phyloP scores from a whole-genome alignment of 2,797 vertebrate genomes.

The Peromyscus attwateri region DNA sequence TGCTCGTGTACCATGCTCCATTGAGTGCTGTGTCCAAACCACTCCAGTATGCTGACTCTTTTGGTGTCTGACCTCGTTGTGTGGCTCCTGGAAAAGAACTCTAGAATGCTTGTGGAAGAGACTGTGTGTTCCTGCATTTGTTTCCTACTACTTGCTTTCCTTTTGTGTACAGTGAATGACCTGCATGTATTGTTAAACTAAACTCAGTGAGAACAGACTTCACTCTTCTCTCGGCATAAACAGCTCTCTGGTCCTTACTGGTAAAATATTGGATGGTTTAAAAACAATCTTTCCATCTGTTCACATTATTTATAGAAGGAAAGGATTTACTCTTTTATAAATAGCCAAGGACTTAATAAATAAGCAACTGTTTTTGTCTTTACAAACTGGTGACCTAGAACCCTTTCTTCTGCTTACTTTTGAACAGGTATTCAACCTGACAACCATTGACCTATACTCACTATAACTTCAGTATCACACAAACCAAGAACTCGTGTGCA shows the following conservation, averaged over 20 bases:
- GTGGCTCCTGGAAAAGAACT: neutral
- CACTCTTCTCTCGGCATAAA: slow-evolving; percentile 55
- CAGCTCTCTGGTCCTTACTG: slow-evolving; percentile 67
- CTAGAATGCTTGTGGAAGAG: neutral
- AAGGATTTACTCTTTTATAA: slow-evolving; percentile 55
- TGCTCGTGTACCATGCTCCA: neutral
- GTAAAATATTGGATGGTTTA: slow-evolving; percentile 72
- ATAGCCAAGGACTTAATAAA: neutral
- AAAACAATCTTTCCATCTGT: slow-evolving; percentile 62
- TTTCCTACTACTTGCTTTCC: slow-evolving; percentile 68
- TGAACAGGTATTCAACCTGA: slow-evolving; percentile 7
- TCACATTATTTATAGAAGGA: slow-evolving; percentile 30
- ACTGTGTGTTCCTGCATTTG: neutral
- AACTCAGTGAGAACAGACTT: slow-evolving; percentile 68
- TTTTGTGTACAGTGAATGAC: slow-evolving; percentile 70
- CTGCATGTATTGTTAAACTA: slow-evolving; percentile 81
- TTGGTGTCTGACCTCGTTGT: neutral
- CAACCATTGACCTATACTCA: neutral
- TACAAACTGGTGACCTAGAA: slow-evolving; percentile 15
- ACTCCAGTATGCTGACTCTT: neutral
- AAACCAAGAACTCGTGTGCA: neutral
- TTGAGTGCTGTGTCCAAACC: neutral
- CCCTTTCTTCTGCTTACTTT: slow-evolving; percentile 35
- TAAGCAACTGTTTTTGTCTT: neutral
- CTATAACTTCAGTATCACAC: slow-evolving; percentile 23